Conservation (phyloP, 2,113 vertebrate species). For the Sorex araneus region DNA sequence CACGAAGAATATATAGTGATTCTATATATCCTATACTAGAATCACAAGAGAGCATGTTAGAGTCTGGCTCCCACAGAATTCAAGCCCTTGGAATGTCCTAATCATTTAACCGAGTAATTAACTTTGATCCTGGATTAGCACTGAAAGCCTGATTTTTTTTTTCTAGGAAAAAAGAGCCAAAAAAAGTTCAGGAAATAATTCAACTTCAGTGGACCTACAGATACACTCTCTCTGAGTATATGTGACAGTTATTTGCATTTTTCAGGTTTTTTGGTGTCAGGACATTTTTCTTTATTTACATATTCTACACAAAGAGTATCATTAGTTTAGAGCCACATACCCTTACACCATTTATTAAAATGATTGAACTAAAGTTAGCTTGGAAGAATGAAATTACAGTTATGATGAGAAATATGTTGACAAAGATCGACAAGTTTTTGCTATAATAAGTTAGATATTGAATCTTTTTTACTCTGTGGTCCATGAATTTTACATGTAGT, state of each 20-base stretch:
- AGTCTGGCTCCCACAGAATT: neutral
- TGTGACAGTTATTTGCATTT: constrained; percentile 1
- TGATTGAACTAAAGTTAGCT: constrained; percentile 31
- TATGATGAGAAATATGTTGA: neutral
- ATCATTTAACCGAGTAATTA: constrained; percentile 34
- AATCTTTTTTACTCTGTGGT: constrained; percentile 26
- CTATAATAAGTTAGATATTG: neutral
- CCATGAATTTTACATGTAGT: neutral
- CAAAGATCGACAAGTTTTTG: neutral
- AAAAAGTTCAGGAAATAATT: neutral
- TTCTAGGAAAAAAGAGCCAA: neutral
- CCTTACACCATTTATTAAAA: constrained; percentile 21
- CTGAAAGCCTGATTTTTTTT: neutral
- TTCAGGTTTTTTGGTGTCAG: neutral
- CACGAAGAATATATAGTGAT: neutral
- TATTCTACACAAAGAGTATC: neutral
- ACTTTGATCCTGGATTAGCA: neutral
- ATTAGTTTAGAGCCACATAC: constrained; percentile 16
- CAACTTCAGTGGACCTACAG: neutral
- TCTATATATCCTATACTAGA: too few species aligned
- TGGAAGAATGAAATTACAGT: neutral
- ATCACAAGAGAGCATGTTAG: neutral
- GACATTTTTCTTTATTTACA: constrained; percentile 42
- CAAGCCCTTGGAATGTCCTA: neutral
- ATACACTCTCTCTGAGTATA: neutral